Conservation (phyloP, 2,888 invertebrate genomes). For the Ethmia dodecea region DNA sequence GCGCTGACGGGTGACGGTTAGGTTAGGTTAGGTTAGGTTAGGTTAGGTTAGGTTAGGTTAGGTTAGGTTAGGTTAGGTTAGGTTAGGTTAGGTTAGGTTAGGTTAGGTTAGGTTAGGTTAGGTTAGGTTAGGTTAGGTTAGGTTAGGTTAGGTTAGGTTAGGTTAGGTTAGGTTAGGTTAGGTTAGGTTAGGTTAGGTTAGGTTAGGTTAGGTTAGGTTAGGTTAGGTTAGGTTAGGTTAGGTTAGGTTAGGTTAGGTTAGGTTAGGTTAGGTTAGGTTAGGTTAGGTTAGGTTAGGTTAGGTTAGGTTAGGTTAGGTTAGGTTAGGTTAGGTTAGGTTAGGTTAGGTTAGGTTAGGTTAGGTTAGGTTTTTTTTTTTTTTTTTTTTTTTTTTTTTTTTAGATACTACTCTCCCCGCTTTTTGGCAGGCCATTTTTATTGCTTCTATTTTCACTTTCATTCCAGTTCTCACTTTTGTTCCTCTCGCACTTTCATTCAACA, state of each 20-base stretch:
- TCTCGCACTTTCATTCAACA: no score
- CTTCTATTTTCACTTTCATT: not conserved
- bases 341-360: not conserved
- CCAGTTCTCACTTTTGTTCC: no score
- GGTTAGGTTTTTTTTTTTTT: not conserved
- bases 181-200: slow-evolving; percentile 17
- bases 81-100: slow-evolving; percentile 11
- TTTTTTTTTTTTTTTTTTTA: no score
- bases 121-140: slow-evolving; percentile 13
- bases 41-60: slow-evolving; percentile 13
- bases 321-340: slow-evolving; percentile 14
- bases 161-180: slow-evolving; percentile 13
- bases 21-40: slow-evolving; percentile 15
- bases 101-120: slow-evolving; percentile 12
- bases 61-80: slow-evolving; percentile 15
- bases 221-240: slow-evolving; percentile 10
- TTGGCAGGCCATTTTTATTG: not conserved
- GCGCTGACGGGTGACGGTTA: no score
- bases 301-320: slow-evolving; percentile 1
- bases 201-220: slow-evolving; percentile 18
- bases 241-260: slow-evolving; percentile 18
- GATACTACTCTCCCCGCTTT: no score
- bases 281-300: slow-evolving; percentile 4
- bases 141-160: slow-evolving; percentile 13
- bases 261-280: slow-evolving; percentile 20